Conservation (phyloP, 2,113 vertebrate species). For the Aspidoscelis tigris region DNA sequence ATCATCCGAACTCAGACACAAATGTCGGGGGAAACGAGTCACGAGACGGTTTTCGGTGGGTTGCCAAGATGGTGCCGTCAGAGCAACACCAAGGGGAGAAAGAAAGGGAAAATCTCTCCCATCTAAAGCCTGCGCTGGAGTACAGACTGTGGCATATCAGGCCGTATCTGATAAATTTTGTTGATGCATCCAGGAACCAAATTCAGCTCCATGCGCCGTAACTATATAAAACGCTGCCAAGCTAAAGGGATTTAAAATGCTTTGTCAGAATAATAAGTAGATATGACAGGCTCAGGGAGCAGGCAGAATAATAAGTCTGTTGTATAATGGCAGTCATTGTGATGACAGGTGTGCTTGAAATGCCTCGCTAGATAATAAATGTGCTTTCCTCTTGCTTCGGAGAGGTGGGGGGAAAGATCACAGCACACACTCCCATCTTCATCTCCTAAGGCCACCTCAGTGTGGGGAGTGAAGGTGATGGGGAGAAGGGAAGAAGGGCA, state of each 20-base stretch:
- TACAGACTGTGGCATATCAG: conserved; percentile 67
- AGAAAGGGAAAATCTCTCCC: conserved; percentile 46
- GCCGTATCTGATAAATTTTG: conserved; percentile 66
- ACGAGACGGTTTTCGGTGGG: conserved; percentile 65
- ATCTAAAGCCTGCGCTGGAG: conserved; percentile 69
- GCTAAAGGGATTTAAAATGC: conserved; percentile 69
- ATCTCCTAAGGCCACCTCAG: not conserved
- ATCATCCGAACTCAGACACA: conserved; percentile 62
- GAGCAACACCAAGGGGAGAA: conserved; percentile 22
- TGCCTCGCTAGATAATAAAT: not conserved
- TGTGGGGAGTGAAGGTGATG: not conserved
- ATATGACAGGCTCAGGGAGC: conserved; percentile 59
- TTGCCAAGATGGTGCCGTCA: conserved; percentile 68
- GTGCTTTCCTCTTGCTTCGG: conserved; percentile 29
- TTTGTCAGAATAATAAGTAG: conserved; percentile 72
- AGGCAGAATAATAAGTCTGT: conserved; percentile 58
- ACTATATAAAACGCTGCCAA: conserved; percentile 54
- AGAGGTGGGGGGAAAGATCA: not conserved
- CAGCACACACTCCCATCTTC: not conserved
- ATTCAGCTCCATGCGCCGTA: conserved; percentile 62
- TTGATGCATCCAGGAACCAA: conserved; percentile 60
- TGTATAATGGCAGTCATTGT: conserved; percentile 28
- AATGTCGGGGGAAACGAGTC: conserved; percentile 66
- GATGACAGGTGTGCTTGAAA: conserved; percentile 39
- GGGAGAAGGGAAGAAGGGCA: not conserved